Evolutionary conservation across 53 echinoderm and acorn worm genomes (phyloP), one percentile per base, ranked within the genome.

Genomic region (Antedon mediterranea): DNA sequence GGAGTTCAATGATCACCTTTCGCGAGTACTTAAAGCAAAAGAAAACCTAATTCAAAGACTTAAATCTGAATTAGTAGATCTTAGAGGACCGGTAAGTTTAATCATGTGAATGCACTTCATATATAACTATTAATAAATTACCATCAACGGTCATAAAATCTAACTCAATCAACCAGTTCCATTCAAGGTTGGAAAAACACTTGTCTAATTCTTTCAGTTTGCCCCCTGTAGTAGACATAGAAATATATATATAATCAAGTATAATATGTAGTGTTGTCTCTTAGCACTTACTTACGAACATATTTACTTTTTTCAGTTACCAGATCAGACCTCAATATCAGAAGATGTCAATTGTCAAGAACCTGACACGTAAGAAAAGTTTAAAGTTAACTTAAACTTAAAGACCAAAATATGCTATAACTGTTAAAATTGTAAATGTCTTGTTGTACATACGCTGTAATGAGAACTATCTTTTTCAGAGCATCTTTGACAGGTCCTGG

Each of bases 1-100:
- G 97, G 97, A 97, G 20, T 97, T 97, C 81, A 97, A 97, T 73
- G 97, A 97, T 33, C 89, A 89, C 78, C 87, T 97, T 4, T 89
- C 83, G 72, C 83, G 87, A 76, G 86, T 89, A 71, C 81, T 97
- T 14, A 85, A 90, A 44, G 82, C 79, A 3, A 88, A 92, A 76
- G 97, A 97, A 18, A 74, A 74, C 13, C 74, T 86, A 34, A 79
- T 97, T 44, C 77, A 82, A 74, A 71, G 83, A 31, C 80, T 97
- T 33, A 85, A 86, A 72, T 89, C 92, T 0, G 97, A 97, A 43
- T 77, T 97, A 31, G 81, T 97, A 0, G 97, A 97, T 71, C 86
- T 97, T 0, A 82, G 97, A 76, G 97, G 97, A 71, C 97, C 97
- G 11, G 91, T 91, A 78, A 88, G 91, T 83, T n/a, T n/a, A n/a